Base-by-base conservation (phyloP, 92 coral and sea anemone genomes). In the Plumapathes pennacea region DNA sequence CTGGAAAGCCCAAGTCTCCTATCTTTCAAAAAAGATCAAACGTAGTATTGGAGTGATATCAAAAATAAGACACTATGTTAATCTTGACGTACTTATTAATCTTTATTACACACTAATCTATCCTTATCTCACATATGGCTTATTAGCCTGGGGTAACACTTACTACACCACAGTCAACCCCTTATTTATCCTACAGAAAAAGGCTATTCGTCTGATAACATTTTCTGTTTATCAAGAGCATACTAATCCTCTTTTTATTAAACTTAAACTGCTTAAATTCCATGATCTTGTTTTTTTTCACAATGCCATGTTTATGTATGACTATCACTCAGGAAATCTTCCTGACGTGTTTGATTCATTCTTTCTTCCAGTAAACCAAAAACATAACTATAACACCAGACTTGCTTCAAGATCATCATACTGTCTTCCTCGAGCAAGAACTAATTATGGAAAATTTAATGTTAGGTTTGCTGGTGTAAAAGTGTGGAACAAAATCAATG, bases 361-460 rank as follows among this genome's bases (percentile, higher is more conserved):
- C 26, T 78, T 51, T 45, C 18, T 59, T 28, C 27, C 25, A 15
- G 62, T 67, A 31, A 68, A 47, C 30, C 41, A 25, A 13, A 18
- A 36, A 11, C 82, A 74, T 38, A 44, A 33, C 44, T 66, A 76
- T 33, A 67, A 69, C 51, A 77, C 84, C 23, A 60, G 84, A 45
- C 63, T 63, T 47, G 59, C 77, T 30, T 70, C 71, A 11, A 77
- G 51, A 76, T 27, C 14, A 10, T 11, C 76, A 21, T 60, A 47
- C 42, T 52, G 41, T 37, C 46, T 78, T 17, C 59, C 78, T 33
- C 52, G 54, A 43, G 52, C 58, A 6, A 69, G 66, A 61, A 67
- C 76, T 8, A 76, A 76, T 67, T 67, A 75, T 75, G 82, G 82
- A 11, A 64, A 75, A 65, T 75, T 75, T 34, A 62, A 49, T 37